phyloP scores from a whole-genome alignment of 2,113 vertebrate genomes.

The Acrocephalus arundinaceus region DNA sequence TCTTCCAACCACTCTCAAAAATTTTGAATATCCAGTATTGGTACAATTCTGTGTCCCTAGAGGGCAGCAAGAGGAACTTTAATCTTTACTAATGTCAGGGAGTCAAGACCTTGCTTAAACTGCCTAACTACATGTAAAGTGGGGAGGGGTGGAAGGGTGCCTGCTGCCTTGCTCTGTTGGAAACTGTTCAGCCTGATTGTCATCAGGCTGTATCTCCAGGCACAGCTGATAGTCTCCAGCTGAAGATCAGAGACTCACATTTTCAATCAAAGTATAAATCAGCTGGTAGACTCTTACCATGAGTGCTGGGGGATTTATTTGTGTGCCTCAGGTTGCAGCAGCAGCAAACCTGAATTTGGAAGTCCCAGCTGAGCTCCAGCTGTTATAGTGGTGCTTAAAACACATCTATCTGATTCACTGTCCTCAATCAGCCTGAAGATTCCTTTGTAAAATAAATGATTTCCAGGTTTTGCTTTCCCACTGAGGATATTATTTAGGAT shows the following conservation, averaged over 20 bases:
- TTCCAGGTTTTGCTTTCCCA: slow-evolving; percentile 46
- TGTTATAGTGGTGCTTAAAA: background rate
- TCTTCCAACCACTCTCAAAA: background rate
- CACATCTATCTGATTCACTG: background rate
- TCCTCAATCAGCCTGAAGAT: background rate
- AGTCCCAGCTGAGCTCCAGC: background rate
- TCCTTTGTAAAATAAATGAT: slow-evolving; percentile 44
- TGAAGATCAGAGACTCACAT: background rate
- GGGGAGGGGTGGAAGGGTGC: background rate
- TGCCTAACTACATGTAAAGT: background rate
- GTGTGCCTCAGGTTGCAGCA: background rate
- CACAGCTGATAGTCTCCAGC: background rate
- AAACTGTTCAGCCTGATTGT: background rate
- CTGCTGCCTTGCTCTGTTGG: background rate
- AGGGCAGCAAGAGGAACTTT: background rate
- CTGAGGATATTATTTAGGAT: slow-evolving; percentile 36
- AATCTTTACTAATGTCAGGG: background rate
- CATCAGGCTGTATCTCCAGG: background rate
- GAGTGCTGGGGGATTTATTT: slow-evolving; percentile 40
- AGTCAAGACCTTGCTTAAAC: background rate
- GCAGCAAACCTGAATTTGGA: slow-evolving; percentile 19
- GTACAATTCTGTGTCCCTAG: background rate
- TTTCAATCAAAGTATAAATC: slow-evolving; percentile 16
- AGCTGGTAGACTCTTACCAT: background rate
- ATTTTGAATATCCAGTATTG: background rate